Conservation (phyloP, 2,797 vertebrate species). For the Passerculus sandwichensis region DNA sequence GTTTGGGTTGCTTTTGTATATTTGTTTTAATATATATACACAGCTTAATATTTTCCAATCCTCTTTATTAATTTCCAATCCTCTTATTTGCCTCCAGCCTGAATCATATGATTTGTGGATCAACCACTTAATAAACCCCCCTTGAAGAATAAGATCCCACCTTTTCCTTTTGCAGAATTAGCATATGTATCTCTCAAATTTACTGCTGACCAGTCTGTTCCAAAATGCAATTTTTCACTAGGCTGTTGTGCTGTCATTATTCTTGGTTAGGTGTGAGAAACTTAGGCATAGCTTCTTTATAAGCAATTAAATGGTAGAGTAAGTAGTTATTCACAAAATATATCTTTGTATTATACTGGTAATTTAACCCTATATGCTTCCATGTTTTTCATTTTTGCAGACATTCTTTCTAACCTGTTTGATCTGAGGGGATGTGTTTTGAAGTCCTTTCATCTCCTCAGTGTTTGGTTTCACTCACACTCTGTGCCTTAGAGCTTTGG, state of each 20-base stretch:
- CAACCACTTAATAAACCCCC: background rate
- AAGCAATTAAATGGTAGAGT: background rate
- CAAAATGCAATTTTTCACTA: background rate
- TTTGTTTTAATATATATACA: background rate
- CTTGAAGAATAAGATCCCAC: background rate
- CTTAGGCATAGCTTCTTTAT: background rate
- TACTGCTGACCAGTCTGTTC: background rate
- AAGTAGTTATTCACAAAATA: background rate
- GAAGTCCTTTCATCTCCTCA: constrained; percentile 19
- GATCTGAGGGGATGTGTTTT: constrained; percentile 2
- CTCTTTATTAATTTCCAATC: background rate
- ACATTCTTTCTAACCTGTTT: constrained; percentile 9
- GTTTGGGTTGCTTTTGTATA: background rate
- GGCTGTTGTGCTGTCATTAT: background rate
- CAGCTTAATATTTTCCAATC: background rate
- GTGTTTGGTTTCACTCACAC: background rate
- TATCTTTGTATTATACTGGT: background rate
- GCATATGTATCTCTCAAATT: background rate
- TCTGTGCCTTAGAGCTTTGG: background rate
- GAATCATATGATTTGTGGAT: background rate
- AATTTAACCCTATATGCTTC: background rate
- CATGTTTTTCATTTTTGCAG: background rate
- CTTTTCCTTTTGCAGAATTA: background rate
- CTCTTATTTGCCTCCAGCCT: background rate
- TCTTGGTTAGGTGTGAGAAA: background rate